Percentiles rank a stretch among this genome's conserved stretches.
These are phyloP conservation scores for Cheumatopsyche charites DNA, from an alignment of 1,140 invertebrate species.

Conservation along the genomic window DNA sequence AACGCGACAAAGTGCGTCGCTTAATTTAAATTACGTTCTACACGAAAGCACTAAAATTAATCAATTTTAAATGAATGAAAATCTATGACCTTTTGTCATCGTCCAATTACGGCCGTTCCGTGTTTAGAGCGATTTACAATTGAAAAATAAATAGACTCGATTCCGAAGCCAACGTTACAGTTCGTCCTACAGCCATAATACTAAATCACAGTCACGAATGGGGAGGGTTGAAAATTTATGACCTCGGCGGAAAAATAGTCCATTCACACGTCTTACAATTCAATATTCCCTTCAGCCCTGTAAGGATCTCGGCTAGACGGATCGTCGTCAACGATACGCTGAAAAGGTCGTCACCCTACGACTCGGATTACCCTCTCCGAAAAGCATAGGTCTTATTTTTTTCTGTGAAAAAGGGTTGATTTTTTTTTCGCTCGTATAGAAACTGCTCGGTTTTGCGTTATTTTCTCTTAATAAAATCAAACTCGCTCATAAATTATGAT, in stretches of 20 bases:
- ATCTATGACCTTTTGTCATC: too few relatives aligned
- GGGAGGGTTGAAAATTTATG: conserved; percentile 21
- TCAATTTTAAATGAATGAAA: too few relatives aligned
- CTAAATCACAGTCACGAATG: conserved; percentile 17
- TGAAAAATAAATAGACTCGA: too few relatives aligned
- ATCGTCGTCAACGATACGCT: background rate
- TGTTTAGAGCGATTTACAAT: too few relatives aligned
- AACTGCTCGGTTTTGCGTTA: background rate
- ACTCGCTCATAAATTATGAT: conserved; percentile 1
- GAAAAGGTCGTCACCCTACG: conserved; percentile 16
- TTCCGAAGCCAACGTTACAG: too few relatives aligned
- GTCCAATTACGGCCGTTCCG: too few relatives aligned
- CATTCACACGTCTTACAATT: conserved; percentile 34
- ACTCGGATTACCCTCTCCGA: background rate
- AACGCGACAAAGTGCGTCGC: too few relatives aligned
- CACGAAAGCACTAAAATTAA: too few relatives aligned
- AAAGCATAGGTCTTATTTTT: background rate
- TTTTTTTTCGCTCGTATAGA: background rate
- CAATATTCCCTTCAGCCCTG: conserved; percentile 9
- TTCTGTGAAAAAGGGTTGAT: background rate
- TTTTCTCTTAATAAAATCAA: background rate
- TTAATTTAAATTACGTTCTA: too few relatives aligned
- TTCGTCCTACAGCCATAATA: background rate
- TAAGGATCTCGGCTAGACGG: background rate
- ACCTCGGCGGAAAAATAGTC: conserved; percentile 28